A percentile compares a stretch with the other conserved stretches of the same genome.
These are phyloP conservation scores for Galeruca laticollis DNA, from an alignment of 2,888 invertebrate species.

Conservation along the genomic window DNA sequence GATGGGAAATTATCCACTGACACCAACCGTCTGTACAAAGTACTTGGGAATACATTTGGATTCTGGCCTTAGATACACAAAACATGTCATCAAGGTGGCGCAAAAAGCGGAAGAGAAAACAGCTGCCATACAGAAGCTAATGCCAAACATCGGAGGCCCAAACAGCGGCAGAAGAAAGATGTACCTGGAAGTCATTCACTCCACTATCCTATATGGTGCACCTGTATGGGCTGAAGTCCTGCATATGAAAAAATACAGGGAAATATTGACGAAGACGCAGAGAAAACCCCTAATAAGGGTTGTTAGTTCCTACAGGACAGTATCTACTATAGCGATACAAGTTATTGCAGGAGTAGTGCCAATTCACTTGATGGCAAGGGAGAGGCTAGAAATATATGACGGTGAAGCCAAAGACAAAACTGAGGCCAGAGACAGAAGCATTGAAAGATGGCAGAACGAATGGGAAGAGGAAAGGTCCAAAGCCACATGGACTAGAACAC, in stretches of 20 bases:
- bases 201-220: slow-evolving; percentile 40
- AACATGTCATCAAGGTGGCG: slow-evolving; percentile 12
- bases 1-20: slow-evolving; percentile 17
- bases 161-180: slow-evolving; percentile 32
- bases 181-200: slow-evolving; percentile 28
- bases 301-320: not conserved
- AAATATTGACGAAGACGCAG: not conserved
- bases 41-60: slow-evolving; percentile 17
- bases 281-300: slow-evolving; percentile 17
- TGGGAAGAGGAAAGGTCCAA: slow-evolving; percentile 8
- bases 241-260: slow-evolving; percentile 1
- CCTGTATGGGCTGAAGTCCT: slow-evolving; percentile 31
- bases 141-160: slow-evolving; percentile 42
- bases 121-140: slow-evolving; percentile 18
- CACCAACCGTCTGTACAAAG: too few relatives aligned
- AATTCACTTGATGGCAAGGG: not conserved
- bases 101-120: slow-evolving; percentile 21
- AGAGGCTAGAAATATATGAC: not conserved
- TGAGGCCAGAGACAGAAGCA: not conserved
- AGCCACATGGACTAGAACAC: too few relatives aligned
- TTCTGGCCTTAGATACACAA: not conserved
- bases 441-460: not conserved
- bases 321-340: slow-evolving; percentile 4
- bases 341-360: not conserved
- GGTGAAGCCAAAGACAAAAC: not conserved